Conservation (phyloP, 2,797 vertebrate species). For the Macroramphosus scolopax region DNA sequence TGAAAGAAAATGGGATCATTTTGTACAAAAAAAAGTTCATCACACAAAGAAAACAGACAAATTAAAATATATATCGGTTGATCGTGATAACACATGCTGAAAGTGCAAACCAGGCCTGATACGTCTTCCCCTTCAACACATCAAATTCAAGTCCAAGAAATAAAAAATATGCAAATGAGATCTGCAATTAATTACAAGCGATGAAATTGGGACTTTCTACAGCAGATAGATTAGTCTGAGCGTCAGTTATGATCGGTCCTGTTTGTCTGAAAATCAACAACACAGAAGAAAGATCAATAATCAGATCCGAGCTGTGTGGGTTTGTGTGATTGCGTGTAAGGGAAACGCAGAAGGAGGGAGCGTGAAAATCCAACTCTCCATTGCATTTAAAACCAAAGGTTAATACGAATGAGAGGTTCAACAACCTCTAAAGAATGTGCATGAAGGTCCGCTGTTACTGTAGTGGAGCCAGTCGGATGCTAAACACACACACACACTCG, state of each 20-base stretch:
- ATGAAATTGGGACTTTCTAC: too few relatives aligned
- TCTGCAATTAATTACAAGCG: too few relatives aligned
- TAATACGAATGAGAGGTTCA: conserved; percentile 59
- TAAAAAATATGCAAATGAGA: too few relatives aligned
- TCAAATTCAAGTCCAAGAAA: conserved; percentile 53
- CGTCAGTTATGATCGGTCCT: conserved; percentile 40
- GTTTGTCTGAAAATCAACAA: conserved; percentile 38
- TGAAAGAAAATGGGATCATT: conserved; percentile 6
- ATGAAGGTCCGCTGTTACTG: conserved; percentile 30
- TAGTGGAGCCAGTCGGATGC: conserved; percentile 23
- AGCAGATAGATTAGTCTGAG: too few relatives aligned
- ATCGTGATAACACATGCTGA: conserved; percentile 26
- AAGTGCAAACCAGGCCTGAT: conserved; percentile 47
- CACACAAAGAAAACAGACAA: too few relatives aligned
- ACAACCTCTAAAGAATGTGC: conserved; percentile 39
- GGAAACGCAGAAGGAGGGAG: background rate
- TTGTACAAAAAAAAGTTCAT: conserved; percentile 9
- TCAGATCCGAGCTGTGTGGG: conserved; percentile 17
- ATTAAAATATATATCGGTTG: conserved; percentile 23
- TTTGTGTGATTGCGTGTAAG: conserved; percentile 2
- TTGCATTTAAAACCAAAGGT: too few relatives aligned
- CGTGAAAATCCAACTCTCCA: too few relatives aligned
- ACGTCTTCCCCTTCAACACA: conserved; percentile 26
- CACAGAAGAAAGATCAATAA: conserved; percentile 37
- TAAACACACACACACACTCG: conserved; percentile 1